phyloP scores from a whole-genome alignment of 2,113 vertebrate genomes.

The Paedocypris sp. region DNA sequence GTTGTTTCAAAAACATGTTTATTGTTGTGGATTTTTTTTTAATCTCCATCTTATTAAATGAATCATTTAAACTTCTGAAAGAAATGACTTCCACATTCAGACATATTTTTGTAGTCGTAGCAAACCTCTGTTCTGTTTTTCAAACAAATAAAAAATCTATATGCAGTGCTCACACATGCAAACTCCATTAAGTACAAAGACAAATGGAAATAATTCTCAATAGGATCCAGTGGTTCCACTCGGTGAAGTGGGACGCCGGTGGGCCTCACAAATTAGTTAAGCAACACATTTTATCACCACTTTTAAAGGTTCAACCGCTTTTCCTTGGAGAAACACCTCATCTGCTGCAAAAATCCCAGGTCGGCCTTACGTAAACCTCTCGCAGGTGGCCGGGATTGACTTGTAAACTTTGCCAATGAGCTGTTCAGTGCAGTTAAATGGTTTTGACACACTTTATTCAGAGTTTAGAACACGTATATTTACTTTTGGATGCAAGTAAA shows the following conservation, averaged over 20 bases:
- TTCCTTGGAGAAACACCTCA: not conserved
- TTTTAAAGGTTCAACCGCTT: constrained; percentile 32
- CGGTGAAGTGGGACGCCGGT: constrained; percentile 33
- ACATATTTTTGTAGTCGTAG: too few relatives aligned
- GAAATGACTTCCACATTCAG: too few relatives aligned
- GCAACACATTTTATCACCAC: constrained; percentile 28
- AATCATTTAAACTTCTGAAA: too few relatives aligned
- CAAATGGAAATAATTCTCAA: constrained; percentile 32
- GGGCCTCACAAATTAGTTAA: constrained; percentile 24
- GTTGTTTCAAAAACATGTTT: too few relatives aligned
- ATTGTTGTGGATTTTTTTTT: too few relatives aligned
- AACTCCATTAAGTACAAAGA: not conserved
- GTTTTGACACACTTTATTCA: not conserved
- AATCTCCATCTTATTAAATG: too few relatives aligned
- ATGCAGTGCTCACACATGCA: not conserved
- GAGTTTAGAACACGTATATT: not conserved
- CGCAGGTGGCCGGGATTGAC: constrained; percentile 5
- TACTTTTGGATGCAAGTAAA: not conserved
- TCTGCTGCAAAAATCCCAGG: not conserved
- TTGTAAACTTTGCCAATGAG: not conserved
- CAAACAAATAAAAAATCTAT: not conserved
- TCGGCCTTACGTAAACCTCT: constrained; percentile 22
- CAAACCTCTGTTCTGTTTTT: not conserved
- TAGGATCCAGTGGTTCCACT: constrained; percentile 23
- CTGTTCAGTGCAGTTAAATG: not conserved